These are phyloP conservation scores for Leuctra nigra DNA, from an alignment of 2,888 invertebrate genomes.

Conservation along the genomic window DNA sequence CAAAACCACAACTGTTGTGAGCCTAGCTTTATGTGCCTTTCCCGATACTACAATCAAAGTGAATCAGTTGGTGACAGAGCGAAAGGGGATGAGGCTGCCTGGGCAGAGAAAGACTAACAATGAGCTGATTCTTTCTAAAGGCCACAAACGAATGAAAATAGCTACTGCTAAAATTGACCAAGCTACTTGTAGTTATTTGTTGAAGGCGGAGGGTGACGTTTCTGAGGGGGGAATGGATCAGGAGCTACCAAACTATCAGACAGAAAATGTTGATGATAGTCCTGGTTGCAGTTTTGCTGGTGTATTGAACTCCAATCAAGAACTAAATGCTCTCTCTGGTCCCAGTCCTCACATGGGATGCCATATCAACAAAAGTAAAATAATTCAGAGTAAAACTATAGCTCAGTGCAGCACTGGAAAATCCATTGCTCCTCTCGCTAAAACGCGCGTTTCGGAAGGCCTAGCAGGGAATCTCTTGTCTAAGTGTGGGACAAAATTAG, in stretches of 20 bases:
- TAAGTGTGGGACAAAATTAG: conserved; percentile 14
- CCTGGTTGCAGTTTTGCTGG: too few relatives aligned
- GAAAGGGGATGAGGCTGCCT: neutral
- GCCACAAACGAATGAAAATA: conserved; percentile 25
- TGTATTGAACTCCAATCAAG: conserved; percentile 1
- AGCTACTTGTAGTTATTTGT: neutral
- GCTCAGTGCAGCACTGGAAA: too few relatives aligned
- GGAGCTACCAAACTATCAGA: too few relatives aligned
- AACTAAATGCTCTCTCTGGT: too few relatives aligned
- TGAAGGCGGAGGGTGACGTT: neutral
- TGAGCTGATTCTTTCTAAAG: conserved; percentile 16
- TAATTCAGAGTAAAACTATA: too few relatives aligned
- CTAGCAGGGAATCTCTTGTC: too few relatives aligned
- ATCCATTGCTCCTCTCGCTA: too few relatives aligned
- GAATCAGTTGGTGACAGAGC: neutral
- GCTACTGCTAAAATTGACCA: conserved; percentile 14
- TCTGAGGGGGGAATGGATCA: too few relatives aligned
- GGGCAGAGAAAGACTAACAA: conserved; percentile 8
- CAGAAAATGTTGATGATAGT: too few relatives aligned
- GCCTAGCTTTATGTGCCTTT: neutral
- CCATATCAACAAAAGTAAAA: too few relatives aligned
- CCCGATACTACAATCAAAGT: neutral
- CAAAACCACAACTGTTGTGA: neutral
- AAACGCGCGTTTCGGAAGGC: too few relatives aligned
- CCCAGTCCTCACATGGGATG: too few relatives aligned